Evolutionary conservation across 1,140 invertebrate species (phyloP), one percentile per base, ranked within the genome.

Genomic region (Euwallacea fornicatus): DNA sequence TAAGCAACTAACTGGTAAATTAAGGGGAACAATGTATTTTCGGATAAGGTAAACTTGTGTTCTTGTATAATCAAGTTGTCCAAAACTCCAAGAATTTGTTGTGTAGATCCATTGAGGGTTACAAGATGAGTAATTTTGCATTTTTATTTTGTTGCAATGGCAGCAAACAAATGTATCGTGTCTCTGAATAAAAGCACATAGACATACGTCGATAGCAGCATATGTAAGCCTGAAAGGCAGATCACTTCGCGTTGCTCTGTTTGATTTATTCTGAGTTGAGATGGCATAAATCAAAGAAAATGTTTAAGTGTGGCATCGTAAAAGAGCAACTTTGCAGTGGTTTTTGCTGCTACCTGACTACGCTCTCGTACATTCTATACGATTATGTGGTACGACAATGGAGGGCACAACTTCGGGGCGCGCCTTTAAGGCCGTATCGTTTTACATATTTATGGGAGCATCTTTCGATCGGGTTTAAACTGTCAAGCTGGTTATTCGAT

Each of bases 341-440:
- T 33, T 56, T 61, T 53, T 13, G 13, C 58, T 47, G 67, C 67
- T 69, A 69, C 67, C 67, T 69, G 67, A 69, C 54, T 69, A 47
- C 60, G 44, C 43, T 66, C 54, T 66, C 65, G 55, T 66, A 66
- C 65, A 56, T 58, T 66, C 65, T 53, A 61, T 69, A 56, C 50
- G 67, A 69, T 69, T 69, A 69, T 61, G 50, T 69, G 62, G 21
- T 50, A 50, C 44, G n/a, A 69, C 60, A 69, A 69, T 69, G 67
- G 21, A 33, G 66, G 42, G 44, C 10, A 60, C 63, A 58, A 66
- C 54, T 43, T 46, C 54, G 42, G 42, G 67, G n/a, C 67, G 59
- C 67, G 43, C 67, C 67, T 69, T 69, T 61, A 69, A 13, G 67
- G 67, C 44, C 60, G 67, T 53, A 69, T 69, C 67, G 59, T 60